A percentile compares a stretch with the other conserved stretches of the same genome.
phyloP scores from a whole-genome alignment of 92 coral and sea anemone species.

The Blastomussa wellsi region DNA sequence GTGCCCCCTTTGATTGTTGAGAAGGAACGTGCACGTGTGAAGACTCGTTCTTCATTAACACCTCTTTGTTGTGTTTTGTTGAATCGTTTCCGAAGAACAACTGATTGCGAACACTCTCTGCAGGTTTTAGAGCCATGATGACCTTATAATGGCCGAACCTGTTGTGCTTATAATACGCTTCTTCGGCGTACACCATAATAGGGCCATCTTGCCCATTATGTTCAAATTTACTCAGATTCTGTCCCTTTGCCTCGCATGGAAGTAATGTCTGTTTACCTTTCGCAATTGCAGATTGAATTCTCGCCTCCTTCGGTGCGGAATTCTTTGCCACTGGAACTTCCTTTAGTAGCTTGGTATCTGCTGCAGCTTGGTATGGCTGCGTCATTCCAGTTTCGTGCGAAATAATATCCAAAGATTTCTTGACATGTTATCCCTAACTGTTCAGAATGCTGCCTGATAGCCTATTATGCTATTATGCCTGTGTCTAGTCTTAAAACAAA shows the following conservation, averaged over 20 bases:
- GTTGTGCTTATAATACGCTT: conserved; percentile 35
- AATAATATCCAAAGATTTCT: conserved; percentile 15
- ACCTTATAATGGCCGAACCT: conserved; percentile 67
- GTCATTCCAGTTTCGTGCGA: conserved; percentile 21
- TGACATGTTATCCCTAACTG: conserved; percentile 11
- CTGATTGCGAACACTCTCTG: conserved; percentile 75
- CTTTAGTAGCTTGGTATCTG: not conserved
- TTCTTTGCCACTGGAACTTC: not conserved
- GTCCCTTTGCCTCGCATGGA: conserved; percentile 74
- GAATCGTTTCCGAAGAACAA: conserved; percentile 68
- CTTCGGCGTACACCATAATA: conserved; percentile 86
- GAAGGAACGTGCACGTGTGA: conserved; percentile 31
- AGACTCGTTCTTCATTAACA: conserved; percentile 5
- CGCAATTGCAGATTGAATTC: conserved; percentile 83
- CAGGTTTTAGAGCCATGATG: conserved; percentile 72
- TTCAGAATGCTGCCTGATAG: not conserved
- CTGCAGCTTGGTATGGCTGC: not conserved
- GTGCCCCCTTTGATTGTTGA: not conserved
- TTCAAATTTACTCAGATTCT: conserved; percentile 80
- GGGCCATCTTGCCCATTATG: conserved; percentile 84
- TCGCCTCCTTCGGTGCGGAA: conserved; percentile 32
- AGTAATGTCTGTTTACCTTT: conserved; percentile 80
- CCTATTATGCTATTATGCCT: not conserved
- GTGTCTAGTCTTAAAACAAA: not conserved
- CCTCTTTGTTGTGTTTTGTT: conserved; percentile 35